Base-by-base conservation (phyloP, 1,140 invertebrate genomes). In the Papilio machaon region DNA sequence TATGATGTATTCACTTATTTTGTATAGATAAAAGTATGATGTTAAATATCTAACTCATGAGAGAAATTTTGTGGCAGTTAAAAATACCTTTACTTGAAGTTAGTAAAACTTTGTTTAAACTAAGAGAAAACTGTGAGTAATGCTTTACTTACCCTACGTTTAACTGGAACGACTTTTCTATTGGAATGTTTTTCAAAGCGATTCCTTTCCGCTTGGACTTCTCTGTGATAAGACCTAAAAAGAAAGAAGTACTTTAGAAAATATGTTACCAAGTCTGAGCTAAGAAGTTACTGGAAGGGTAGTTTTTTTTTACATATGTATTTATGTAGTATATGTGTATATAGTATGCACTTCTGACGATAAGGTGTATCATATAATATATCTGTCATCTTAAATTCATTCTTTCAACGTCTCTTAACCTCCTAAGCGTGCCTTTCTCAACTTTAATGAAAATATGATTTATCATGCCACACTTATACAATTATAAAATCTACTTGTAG, bases 131-230 rank as follows among this genome's bases (percentile, higher is more conserved):
- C 47, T 54, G 77, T 79, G 35, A 79, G 46, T 17, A 38, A 79
- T 23, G 76, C 46, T 79, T 17, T 67, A 67, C 77, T 79, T 79
- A 79, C 77, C 77, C 58, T 60, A 19, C 58, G 58, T 79, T 38
- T 47, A 38, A 47, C 58, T 64, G 77, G 23, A 79, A 79, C 38
- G 58, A 79, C 58, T 79, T 79, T 79, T 79, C 35, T 46, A 67
- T 67, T 67, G 54, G 60, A 79, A 79, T 79, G 77, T 79, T 79
- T 79, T 64, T 43, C 58, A 79, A 67, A 79, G 38, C 58, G 58
- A 47, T 47, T 47, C 43, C 38, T 47, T 79, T 64, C 43, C 64
- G 54, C 77, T 38, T 67, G 35, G 77, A 67, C 58, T 64, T 64
- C 54, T 23, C 3, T 79, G 64, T 67, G 77, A 79, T 67, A 38